A percentile compares a stretch with the other conserved stretches of the same genome.
Conservation (phyloP, 2,888 invertebrate species). For the Tetragnatha montana region DNA sequence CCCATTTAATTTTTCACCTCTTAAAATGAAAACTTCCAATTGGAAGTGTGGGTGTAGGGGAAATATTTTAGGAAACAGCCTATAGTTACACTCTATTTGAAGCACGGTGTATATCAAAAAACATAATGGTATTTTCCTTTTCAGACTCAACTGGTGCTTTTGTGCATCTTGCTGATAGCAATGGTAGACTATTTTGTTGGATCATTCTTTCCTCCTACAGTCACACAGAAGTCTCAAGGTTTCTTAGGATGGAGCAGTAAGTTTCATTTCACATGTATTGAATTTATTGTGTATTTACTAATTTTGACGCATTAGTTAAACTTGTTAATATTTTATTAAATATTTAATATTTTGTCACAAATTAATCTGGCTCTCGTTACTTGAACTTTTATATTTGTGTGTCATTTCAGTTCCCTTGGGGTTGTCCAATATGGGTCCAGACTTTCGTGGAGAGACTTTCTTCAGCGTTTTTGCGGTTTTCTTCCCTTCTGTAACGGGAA, state of each 20-base stretch:
- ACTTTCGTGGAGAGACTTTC: conserved; percentile 74
- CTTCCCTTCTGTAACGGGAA: conserved; percentile 75
- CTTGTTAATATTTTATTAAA: too few relatives aligned
- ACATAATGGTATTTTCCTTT: not conserved
- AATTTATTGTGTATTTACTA: too few relatives aligned
- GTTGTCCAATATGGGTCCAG: conserved; percentile 73
- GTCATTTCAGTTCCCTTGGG: conserved; percentile 73
- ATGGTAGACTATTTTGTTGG: conserved; percentile 75
- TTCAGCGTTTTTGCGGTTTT: conserved; percentile 76
- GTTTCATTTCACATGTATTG: not conserved
- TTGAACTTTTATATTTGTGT: too few relatives aligned
- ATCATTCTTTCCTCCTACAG: conserved; percentile 75
- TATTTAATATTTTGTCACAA: too few relatives aligned
- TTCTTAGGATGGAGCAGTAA: conserved; percentile 75
- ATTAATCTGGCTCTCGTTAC: too few relatives aligned
- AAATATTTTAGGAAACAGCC: too few relatives aligned
- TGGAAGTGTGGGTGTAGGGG: too few relatives aligned
- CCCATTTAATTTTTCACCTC: too few relatives aligned
- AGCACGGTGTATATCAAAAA: too few relatives aligned
- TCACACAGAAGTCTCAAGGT: conserved; percentile 75
- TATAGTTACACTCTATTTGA: too few relatives aligned
- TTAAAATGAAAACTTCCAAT: too few relatives aligned
- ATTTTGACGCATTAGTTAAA: too few relatives aligned
- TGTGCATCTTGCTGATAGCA: conserved; percentile 75
- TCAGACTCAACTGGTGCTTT: conserved; percentile 76